phyloP scores from a whole-genome alignment of 2,888 invertebrate genomes.

The Macrostomum cliftonense region DNA sequence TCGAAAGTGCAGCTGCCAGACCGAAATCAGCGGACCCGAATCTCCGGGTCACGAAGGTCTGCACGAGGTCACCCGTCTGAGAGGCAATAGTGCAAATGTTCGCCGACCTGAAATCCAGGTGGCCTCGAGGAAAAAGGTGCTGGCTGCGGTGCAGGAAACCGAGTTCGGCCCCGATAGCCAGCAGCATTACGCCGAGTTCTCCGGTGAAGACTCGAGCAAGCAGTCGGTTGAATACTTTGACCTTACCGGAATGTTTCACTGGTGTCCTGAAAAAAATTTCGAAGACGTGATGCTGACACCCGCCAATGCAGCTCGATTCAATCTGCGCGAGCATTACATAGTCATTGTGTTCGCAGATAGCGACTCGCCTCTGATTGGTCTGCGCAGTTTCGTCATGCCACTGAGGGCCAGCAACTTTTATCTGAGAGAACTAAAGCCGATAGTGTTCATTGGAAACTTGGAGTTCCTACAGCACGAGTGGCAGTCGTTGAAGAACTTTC shows the following conservation, averaged over 20 bases:
- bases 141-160: too few relatives aligned
- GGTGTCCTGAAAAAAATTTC: conserved; percentile 83
- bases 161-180: too few relatives aligned
- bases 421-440: conserved; percentile 92
- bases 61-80: background rate
- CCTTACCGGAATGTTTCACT: conserved; percentile 96
- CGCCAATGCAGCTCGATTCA: too few relatives aligned
- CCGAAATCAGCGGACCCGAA: background rate
- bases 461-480: conserved; percentile 90
- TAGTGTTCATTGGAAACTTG: conserved; percentile 89
- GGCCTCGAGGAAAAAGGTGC: too few relatives aligned
- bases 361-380: conserved; percentile 82
- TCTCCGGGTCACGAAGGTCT: background rate
- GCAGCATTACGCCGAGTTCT: background rate
- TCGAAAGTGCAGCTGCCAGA: conserved; percentile 2
- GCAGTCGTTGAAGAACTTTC: conserved; percentile 95
- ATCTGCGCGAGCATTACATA: conserved; percentile 58
- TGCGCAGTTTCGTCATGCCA: conserved; percentile 92
- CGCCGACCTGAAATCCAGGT: background rate
- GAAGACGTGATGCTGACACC: conserved; percentile 27
- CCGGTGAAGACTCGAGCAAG: background rate
- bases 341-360: conserved; percentile 93
- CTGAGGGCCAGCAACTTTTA: conserved; percentile 90
- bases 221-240: conserved; percentile 44
- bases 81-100: background rate